A percentile compares a stretch with the other conserved stretches of the same genome.
phyloP scores from a whole-genome alignment of 2,113 vertebrate genomes.

The Oenanthe oenanthe region DNA sequence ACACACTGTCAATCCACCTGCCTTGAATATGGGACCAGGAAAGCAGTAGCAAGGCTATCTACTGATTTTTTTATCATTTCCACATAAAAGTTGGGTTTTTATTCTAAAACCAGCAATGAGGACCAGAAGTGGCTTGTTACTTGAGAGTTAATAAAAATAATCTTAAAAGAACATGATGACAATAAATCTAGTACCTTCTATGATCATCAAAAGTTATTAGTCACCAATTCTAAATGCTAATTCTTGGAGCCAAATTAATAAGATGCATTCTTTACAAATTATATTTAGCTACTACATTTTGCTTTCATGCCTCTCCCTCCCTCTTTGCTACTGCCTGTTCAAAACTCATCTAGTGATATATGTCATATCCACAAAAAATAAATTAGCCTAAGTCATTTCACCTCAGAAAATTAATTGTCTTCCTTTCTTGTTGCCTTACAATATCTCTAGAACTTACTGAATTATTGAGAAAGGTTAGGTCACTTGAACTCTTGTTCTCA shows the following conservation, averaged over 20 bases:
- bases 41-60: not conserved
- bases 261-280: not conserved
- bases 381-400: constrained; percentile 4
- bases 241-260: not conserved
- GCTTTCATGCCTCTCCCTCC: not conserved
- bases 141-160: not conserved
- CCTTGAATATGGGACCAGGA: not conserved
- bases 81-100: not conserved
- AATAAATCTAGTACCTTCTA: not conserved
- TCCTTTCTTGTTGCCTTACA: not conserved
- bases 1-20: not conserved
- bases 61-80: not conserved
- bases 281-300: not conserved
- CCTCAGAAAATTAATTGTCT: constrained; percentile 28
- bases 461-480: constrained; percentile 41
- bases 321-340: not conserved
- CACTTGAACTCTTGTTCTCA: not conserved
- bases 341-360: not conserved
- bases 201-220: not conserved
- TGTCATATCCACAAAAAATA: not conserved
- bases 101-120: not conserved
- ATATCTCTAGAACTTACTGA: not conserved
- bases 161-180: fast-evolving
- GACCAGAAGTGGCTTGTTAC: not conserved
- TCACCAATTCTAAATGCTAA: not conserved